Evolutionary conservation across 1,140 invertebrate species (phyloP).

Genomic region (Bombus ignitus): DNA sequence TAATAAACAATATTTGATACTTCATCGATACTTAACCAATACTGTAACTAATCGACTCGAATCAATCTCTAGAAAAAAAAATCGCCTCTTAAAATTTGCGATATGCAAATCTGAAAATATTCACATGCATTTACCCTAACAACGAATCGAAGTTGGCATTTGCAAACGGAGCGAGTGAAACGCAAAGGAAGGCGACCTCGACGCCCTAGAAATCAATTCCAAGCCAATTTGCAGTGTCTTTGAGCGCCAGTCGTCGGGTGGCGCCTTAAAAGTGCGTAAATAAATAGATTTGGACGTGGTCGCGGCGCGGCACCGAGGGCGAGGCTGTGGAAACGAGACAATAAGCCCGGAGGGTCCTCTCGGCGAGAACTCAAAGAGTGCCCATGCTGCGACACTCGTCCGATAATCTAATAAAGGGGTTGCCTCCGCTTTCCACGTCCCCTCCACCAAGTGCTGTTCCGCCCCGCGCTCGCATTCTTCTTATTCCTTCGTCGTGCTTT

Average conservation of each 20-base stretch:
- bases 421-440: conserved; percentile 60
- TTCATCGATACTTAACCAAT: too few relatives aligned
- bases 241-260: conserved; percentile 56
- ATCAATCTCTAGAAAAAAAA: too few relatives aligned
- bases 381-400: conserved; percentile 73
- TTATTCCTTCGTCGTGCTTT: conserved; percentile 53
- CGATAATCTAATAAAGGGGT: conserved; percentile 82
- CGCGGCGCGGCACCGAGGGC: conserved; percentile 50
- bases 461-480: conserved; percentile 44
- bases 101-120: not conserved
- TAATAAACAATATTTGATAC: too few relatives aligned
- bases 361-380: conserved; percentile 69
- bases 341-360: conserved; percentile 77
- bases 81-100: too few relatives aligned
- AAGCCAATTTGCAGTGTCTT: conserved; percentile 75
- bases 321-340: conserved; percentile 74
- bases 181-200: conserved; percentile 1
- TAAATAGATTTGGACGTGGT: conserved; percentile 78
- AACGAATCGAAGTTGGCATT: not conserved
- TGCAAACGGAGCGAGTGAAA: conserved; percentile 18
- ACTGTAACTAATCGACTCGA: not conserved
- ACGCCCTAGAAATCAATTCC: conserved; percentile 78
- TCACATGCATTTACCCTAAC: not conserved
- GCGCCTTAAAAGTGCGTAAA: conserved; percentile 80
- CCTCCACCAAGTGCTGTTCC: not conserved